Base-by-base conservation (phyloP, 2,888 invertebrate genomes). In the Caenorhabditis panamensis region DNA sequence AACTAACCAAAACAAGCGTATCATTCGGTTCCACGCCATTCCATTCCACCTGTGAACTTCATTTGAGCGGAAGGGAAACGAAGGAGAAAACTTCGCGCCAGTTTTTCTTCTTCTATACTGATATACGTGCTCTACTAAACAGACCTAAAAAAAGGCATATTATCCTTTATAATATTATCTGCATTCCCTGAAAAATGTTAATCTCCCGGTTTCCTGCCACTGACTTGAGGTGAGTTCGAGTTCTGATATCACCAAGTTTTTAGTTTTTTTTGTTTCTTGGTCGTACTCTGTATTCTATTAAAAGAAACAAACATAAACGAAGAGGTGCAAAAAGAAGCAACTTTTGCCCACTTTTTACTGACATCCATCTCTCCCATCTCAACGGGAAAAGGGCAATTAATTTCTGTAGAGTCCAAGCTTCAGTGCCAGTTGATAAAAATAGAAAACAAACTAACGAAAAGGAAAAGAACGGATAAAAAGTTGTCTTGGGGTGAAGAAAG, bases 191-290 rank as follows among this genome's bases (percentile, higher is more conserved):
- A 22, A 18, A 26, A 28, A 75, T 75, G 75, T 24, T 75, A 75
- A 75, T 75, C 75, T 75, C 75, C 22, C 66, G 75, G n/a, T 75
- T 75, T 41, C 61, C 66, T 2, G 18, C 61, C 5, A 61, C 54
- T 56, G 75, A 66, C 31, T 31, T 67, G 24, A 75, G 66, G 75
- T 66, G 53, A 75, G 75, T 75, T 54, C n/a, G n/a, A n/a, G n/a
- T n/a, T n/a, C n/a, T n/a, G n/a, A n/a, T n/a, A n/a, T n/a, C n/a
- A n/a, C n/a, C n/a, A n/a, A n/a, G n/a, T n/a, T 31, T 31, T 31
- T 9, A 31, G 4, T 6, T 31, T 4, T 31, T 6, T 31, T 6
- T 31, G 31, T 31, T 64, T 73, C 53, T 41, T 62, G 71, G 18
- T 28, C 54, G 71, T 71, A 62, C 71, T 71, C 26, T 72, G 72